These are phyloP conservation scores for Thecophora atra DNA, from an alignment of 2,888 invertebrate genomes.

Conservation along the genomic window DNA sequence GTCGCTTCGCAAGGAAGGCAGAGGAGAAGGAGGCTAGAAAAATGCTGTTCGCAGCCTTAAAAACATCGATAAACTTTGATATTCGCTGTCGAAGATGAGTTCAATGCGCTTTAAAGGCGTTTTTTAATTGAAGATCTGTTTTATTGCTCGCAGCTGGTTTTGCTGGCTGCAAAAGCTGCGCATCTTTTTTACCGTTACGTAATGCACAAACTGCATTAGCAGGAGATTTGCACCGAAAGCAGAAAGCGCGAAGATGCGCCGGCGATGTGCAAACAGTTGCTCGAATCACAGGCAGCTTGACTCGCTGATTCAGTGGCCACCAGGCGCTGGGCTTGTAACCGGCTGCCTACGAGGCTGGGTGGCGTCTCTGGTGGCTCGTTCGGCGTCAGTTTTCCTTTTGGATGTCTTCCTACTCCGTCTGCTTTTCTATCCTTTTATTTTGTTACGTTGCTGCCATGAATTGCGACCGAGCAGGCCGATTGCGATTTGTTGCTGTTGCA, in stretches of 20 bases:
- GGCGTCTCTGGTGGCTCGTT: too few species aligned
- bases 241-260: slow-evolving; percentile 9
- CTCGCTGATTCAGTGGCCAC: too few species aligned
- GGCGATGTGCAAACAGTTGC: too few species aligned
- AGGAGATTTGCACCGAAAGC: background rate
- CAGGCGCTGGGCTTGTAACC: background rate
- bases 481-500: slow-evolving; percentile 5
- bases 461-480: background rate
- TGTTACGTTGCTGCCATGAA: background rate
- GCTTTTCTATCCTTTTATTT: background rate
- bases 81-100: too few species aligned
- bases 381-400: background rate
- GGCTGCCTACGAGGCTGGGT: background rate
- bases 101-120: too few species aligned
- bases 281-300: too few species aligned
- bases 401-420: background rate
- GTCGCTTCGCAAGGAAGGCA: too few species aligned
- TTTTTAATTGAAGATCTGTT: too few species aligned
- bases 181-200: slow-evolving; percentile 13
- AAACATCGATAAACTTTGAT: too few species aligned
- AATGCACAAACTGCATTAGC: background rate
- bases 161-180: background rate
- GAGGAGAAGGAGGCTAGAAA: too few species aligned
- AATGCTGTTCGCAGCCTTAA: too few species aligned
- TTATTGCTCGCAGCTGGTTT: too few species aligned